Evolutionary conservation across 2,113 vertebrate genomes (phyloP).

Genomic region (Speoplatyrhinus poulsoni): DNA sequence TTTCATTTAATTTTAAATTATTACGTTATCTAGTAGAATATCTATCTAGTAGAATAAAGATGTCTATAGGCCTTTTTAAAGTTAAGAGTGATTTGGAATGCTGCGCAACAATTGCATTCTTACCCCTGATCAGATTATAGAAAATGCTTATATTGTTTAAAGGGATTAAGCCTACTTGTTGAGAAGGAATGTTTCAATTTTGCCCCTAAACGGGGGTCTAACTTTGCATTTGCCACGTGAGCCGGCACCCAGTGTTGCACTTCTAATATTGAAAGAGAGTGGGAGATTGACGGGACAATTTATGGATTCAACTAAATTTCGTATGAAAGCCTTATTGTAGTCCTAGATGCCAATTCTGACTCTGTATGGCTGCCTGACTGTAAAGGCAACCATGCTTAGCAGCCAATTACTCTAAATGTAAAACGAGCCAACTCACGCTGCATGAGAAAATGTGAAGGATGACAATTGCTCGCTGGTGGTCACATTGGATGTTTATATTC

Average conservation of each 20-base stretch:
- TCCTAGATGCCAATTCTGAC: neutral
- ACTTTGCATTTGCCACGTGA: slow-evolving; percentile 27
- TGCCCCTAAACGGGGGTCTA: slow-evolving; percentile 46
- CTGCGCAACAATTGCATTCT: slow-evolving; percentile 65
- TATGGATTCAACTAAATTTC: slow-evolving; percentile 31
- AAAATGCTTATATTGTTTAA: slow-evolving; percentile 62
- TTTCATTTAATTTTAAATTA: too few species aligned
- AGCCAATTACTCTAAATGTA: too few species aligned
- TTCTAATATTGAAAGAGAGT: slow-evolving; percentile 53
- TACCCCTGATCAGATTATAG: slow-evolving; percentile 64
- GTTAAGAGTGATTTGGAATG: neutral
- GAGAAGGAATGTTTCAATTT: slow-evolving; percentile 74
- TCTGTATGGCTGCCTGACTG: neutral
- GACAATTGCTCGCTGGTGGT: slow-evolving; percentile 6
- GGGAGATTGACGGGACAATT: slow-evolving; percentile 57
- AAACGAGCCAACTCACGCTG: neutral
- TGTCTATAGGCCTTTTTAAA: neutral
- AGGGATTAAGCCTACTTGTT: slow-evolving; percentile 62
- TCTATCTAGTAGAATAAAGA: too few species aligned
- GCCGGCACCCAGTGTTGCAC: slow-evolving; percentile 10
- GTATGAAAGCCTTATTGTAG: slow-evolving; percentile 2
- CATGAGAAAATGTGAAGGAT: slow-evolving; percentile 32
- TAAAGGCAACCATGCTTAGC: neutral
- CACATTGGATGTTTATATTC: neutral
- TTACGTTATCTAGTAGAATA: too few species aligned